phyloP scores from a whole-genome alignment of 2,113 vertebrate species.

The Willisornis vidua region DNA sequence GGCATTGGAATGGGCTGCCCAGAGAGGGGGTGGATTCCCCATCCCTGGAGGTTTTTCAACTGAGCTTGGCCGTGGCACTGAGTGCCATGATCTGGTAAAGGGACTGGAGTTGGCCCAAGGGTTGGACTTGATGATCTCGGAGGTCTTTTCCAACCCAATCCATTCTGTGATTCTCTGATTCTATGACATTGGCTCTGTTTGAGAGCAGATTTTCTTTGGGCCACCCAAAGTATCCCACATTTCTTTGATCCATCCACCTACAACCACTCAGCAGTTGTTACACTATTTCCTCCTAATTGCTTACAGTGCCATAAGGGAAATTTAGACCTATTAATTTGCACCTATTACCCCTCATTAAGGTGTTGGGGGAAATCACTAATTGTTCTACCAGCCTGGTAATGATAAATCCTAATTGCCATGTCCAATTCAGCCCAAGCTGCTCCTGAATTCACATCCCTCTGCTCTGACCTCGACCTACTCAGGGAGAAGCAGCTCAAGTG shows the following conservation, averaged over 20 bases:
- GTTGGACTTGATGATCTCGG: too few relatives aligned
- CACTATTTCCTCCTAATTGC: neutral
- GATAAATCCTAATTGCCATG: neutral
- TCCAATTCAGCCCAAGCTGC: neutral
- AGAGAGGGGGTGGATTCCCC: too few relatives aligned
- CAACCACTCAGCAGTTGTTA: neutral
- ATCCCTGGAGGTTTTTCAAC: too few relatives aligned
- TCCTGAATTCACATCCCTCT: neutral
- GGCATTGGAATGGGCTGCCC: too few relatives aligned
- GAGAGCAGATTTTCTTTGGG: neutral
- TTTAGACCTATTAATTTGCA: neutral
- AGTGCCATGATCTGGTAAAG: too few relatives aligned
- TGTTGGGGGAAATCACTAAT: neutral
- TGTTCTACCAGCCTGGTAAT: neutral
- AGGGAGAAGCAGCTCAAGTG: constrained; percentile 46
- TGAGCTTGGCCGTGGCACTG: too few relatives aligned
- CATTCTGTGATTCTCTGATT: too few relatives aligned
- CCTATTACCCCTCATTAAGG: too few relatives aligned
- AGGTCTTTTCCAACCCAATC: too few relatives aligned
- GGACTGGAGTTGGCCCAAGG: too few relatives aligned
- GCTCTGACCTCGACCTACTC: neutral
- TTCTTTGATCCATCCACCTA: neutral
- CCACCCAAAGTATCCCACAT: neutral
- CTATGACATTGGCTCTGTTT: neutral
- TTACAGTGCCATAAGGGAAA: neutral